Evolutionary conservation across 2,113 vertebrate species (phyloP), one percentile per base, ranked within the genome.

Genomic region (Nycticebus coucang): DNA sequence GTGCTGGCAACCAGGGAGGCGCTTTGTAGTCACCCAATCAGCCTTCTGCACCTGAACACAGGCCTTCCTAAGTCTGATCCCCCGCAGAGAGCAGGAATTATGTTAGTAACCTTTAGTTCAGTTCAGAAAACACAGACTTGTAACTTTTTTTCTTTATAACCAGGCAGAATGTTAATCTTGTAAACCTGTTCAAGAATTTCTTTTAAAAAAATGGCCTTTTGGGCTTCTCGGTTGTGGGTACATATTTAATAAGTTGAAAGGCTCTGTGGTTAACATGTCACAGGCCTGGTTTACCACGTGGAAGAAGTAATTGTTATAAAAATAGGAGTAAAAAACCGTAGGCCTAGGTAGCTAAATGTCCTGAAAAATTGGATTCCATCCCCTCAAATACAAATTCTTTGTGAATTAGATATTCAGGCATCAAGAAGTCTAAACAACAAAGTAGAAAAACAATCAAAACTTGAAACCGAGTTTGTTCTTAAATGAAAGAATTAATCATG

Each of bases 401-500:
- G 17, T 28, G 81, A 86, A 60, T 91, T 66, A 91, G 82, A 71
- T 35, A 53, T 91, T 81, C 24, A 13, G 2, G 75, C 41, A 14
- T 71, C 93, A 81, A 94, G 59, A 83, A 82, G n/a, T 57, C 89
- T 84, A 30, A 60, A 82, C 28, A 60, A 50, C 9, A 68, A 95
- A 87, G 59, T 18, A 91, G 81, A 33, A 57, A 84, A 92, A 95
- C 87, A 95, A 81, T 85, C 71, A 64, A 79, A 96, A 89, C 87
- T 83, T 55, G 59, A 87, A 95, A 96, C 88, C 6, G 72, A 93
- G 87, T 85, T 57, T 87, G 59, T 89, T 86, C 95, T 93, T 93
- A 87, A 95, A 80, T 93, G 96, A 91, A 78, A 78, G 68, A 84
- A 96, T 96, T 96, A 97, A 97, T 97, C 95, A 91, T 30, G 75